Conservation (phyloP, 2,888 invertebrate genomes). For the Julus scandinavius region DNA sequence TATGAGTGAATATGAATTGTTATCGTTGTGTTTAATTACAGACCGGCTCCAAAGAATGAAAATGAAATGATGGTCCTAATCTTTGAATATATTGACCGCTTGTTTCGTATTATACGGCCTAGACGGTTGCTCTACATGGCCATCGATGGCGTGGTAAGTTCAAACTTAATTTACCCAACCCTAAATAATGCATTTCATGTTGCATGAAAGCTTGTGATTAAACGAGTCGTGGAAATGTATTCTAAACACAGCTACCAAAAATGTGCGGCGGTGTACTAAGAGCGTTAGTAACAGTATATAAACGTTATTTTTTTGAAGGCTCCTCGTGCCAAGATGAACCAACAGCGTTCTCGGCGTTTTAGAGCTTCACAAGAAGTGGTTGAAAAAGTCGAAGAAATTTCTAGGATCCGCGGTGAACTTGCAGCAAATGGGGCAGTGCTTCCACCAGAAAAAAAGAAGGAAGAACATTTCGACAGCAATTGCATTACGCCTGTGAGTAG, state of each 20-base stretch:
- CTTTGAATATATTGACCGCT: conserved; percentile 96
- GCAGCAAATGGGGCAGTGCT: conserved; percentile 76
- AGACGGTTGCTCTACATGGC: conserved; percentile 97
- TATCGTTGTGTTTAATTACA: conserved; percentile 61
- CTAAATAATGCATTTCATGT: neutral
- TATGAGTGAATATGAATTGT: neutral
- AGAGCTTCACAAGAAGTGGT: conserved; percentile 93
- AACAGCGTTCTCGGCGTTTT: conserved; percentile 95
- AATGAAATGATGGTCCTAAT: conserved; percentile 99
- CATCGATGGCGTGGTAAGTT: conserved; percentile 93
- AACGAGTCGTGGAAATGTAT: neutral
- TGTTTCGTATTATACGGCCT: conserved; percentile 92
- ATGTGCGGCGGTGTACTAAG: too few relatives aligned
- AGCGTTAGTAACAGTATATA: too few relatives aligned
- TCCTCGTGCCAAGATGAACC: conserved; percentile 99
- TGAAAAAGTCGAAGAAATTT: conserved; percentile 88
- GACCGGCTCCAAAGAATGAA: conserved; percentile 95
- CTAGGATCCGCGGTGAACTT: conserved; percentile 80
- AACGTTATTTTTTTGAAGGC: conserved; percentile 70
- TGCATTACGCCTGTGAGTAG: conserved; percentile 89
- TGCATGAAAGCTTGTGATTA: neutral
- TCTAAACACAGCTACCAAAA: too few relatives aligned
- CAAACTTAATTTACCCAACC: neutral
- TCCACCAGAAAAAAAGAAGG: conserved; percentile 89
- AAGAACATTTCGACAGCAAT: conserved; percentile 97